These are phyloP conservation scores for Cosmia trapezina DNA, from an alignment of 2,888 invertebrate species.

Conservation along the genomic window DNA sequence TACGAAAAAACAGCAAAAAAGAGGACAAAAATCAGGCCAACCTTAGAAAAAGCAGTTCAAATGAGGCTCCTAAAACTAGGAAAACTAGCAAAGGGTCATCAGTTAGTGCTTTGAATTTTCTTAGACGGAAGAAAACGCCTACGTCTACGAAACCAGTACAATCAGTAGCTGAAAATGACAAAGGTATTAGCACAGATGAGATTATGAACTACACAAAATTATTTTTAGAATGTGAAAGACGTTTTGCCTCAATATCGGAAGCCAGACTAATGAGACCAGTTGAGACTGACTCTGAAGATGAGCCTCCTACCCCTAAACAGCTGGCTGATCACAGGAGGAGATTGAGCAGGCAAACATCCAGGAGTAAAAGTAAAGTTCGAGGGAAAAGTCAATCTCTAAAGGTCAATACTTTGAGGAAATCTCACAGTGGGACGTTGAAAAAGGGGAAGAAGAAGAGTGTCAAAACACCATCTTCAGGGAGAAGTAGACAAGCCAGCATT, in stretches of 20 bases:
- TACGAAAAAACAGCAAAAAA: slow-evolving; percentile 84
- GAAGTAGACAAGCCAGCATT: slow-evolving; percentile 86
- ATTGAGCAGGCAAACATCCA: slow-evolving; percentile 85
- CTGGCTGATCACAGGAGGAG: slow-evolving; percentile 83
- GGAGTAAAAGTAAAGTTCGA: slow-evolving; percentile 86
- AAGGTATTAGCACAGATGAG: slow-evolving; percentile 78
- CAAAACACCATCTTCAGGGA: slow-evolving; percentile 77
- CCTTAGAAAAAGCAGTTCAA: slow-evolving; percentile 80
- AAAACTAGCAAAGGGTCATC: slow-evolving; percentile 86
- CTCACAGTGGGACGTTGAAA: slow-evolving; percentile 87
- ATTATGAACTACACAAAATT: slow-evolving; percentile 82
- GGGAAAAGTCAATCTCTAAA: slow-evolving; percentile 87
- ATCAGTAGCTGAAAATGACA: slow-evolving; percentile 82
- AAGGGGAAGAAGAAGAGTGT: slow-evolving; percentile 85
- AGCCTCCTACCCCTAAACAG: slow-evolving; percentile 79
- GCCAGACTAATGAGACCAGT: slow-evolving; percentile 69
- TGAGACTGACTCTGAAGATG: slow-evolving; percentile 85
- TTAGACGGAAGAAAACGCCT: slow-evolving; percentile 85
- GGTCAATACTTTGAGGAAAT: slow-evolving; percentile 85
- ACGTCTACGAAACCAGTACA: slow-evolving; percentile 83
- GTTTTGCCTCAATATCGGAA: slow-evolving; percentile 76
- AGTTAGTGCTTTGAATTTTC: slow-evolving; percentile 85
- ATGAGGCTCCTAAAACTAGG: slow-evolving; percentile 81
- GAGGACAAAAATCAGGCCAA: slow-evolving; percentile 80
- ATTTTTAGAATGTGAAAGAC: slow-evolving; percentile 85